Base-by-base conservation (phyloP, 2,888 invertebrate species). In the Saturnia pavonia region DNA sequence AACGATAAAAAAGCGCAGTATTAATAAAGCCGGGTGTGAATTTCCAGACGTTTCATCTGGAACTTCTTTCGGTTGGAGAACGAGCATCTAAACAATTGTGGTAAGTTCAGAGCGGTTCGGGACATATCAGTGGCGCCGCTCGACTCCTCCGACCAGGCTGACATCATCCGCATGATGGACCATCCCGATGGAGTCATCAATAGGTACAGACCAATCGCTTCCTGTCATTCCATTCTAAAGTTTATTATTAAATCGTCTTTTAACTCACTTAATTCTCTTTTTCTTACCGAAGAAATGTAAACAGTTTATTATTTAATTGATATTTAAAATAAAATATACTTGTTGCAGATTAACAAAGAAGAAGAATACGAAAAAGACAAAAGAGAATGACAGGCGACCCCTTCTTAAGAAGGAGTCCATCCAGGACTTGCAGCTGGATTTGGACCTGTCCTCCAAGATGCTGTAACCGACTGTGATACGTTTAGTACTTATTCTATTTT, bases 21-120 rank as follows among this genome's bases (percentile, higher is more conserved):
- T 22, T 22, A 7, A 22, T 22, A 54, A 54, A 6, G 14, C 6
- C 22, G 22, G 11, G 27, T 19, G 1, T 14, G 19, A 60, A 11
- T 3, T 70, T 71, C 0, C 86, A 97, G 98, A 84, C 96, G 99
- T 71, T 99, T 99, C 91, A 96, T 99, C 67, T 99, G 99, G 99
- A 99, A 99, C 92, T 99, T 98, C 92, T 99, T 99, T 95, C 99
- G 99, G 0, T 90, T 99, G 82, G 99, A 99, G 94, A 99, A 99
- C 94, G 99, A 99, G 87, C 99, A 99, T 89, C 94, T 99, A 60
- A 99, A 99, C 94, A 99, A 99, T 94, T 99, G 99, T 93, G 99
- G 99, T 88, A 97, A 98, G 94, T 99, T 99, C 95, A 95, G 99
- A 82, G 99, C 99, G 12, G 99, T 99, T 0, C 94, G 99, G 8